Evolutionary conservation across 2,888 invertebrate genomes (phyloP).

Genomic region (Latheticus oryzae): DNA sequence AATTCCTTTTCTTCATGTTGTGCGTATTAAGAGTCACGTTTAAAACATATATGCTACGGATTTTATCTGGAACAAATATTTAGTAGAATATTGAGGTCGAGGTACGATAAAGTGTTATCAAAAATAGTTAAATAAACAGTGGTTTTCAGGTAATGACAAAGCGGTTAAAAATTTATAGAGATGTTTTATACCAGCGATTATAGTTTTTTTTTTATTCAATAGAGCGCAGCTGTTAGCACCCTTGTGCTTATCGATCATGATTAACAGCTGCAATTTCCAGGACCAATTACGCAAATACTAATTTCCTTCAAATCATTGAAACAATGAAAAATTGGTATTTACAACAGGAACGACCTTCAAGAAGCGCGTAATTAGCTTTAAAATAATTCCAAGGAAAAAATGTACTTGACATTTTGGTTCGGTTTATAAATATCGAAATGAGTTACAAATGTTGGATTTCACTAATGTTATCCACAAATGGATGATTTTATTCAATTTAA

Average conservation of each 20-base stretch:
- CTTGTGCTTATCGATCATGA: conserved; percentile 13
- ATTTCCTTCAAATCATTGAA: conserved; percentile 1
- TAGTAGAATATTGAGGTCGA: conserved; percentile 39
- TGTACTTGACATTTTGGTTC: conserved; percentile 16
- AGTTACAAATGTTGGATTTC: no score
- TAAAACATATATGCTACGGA: conserved; percentile 13
- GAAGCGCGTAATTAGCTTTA: conserved; percentile 5
- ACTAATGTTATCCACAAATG: no score
- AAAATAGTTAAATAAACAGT: conserved; percentile 11
- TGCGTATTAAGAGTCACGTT: conserved; percentile 40
- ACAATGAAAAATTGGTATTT: conserved; percentile 4
- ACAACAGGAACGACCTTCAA: neutral
- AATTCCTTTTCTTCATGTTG: conserved; percentile 32
- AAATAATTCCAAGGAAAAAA: conserved; percentile 10
- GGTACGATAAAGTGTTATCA: conserved; percentile 37
- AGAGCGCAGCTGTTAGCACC: conserved; percentile 14
- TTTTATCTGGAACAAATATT: conserved; percentile 34
- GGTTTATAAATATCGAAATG: conserved; percentile 17
- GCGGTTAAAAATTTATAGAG: conserved; percentile 16
- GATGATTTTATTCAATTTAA: conserved; percentile 21
- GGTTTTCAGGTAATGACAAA: conserved; percentile 23
- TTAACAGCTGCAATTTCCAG: conserved; percentile 12
- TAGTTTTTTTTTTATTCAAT: no score
- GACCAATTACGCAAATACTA: conserved; percentile 9
- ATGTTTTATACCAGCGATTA: conserved; percentile 9